Base-by-base conservation (phyloP, 1,140 invertebrate species). In the Rhagoletis zephyria region DNA sequence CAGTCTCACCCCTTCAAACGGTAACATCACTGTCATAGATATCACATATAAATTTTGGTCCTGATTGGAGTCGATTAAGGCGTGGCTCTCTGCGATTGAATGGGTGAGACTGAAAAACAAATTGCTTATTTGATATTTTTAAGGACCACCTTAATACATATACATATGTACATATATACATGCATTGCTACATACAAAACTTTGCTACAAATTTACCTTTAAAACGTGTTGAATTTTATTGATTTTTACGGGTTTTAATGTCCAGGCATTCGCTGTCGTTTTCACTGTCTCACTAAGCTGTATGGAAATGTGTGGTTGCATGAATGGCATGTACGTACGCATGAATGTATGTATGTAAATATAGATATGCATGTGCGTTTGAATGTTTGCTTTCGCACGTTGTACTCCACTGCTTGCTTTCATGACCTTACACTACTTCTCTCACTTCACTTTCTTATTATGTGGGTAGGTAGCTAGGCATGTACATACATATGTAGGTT, bases 221-320 rank as follows among this genome's bases (percentile, higher is more conserved):
- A 81, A 81, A 81, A 30, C 48, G 74, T 9, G 74, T 81, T 81
- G 48, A 81, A 81, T 56, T 81, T 81, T 81, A 81, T 81, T 81
- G 74, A 81, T 81, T 81, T 81, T 48, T 81, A 81, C 48, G 74
- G 74, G 45, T 81, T 81, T 81, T 81, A 81, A 81, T 81, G 74
- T 56, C 74, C 74, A 81, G 74, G 14, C 74, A 19, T 48, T n/a
- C 74, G 14, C 48, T 10, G 4, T 10, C 74, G 48, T 4, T 56
- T 51, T 4, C 48, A 56, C 51, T 2, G 45, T n/a, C 9, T 48
- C 74, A 16, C 19, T 81, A n/a, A 14, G 74, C 16, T 7, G 48
- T 48, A 30, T 30, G 30, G 30, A 30, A 30, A 30, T 30, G 30
- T 30, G 74, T 30, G 45, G n/a, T 1, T 16, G 51, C 10, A 56